Evolutionary conservation across 2,113 vertebrate species (phyloP).

Genomic region (Siphamia tubifer): DNA sequence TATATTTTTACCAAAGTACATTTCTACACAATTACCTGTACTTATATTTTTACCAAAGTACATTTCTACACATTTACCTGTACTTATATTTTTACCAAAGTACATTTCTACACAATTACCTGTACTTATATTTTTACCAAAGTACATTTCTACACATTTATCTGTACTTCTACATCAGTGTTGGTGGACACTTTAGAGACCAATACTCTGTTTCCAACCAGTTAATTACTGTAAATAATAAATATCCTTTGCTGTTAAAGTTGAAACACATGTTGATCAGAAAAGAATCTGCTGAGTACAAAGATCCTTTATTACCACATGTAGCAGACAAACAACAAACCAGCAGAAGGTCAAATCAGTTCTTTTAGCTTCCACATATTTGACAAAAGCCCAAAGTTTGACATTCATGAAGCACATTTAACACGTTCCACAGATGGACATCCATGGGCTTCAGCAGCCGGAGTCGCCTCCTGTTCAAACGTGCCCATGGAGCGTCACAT

Average conservation of each 20-base stretch:
- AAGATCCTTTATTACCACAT: conserved; percentile 67
- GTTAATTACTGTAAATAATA: background rate
- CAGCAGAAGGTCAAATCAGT: conserved; percentile 10
- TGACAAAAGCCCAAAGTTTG: conserved; percentile 38
- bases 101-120: no score
- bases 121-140: no score
- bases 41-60: no score
- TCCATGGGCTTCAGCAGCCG: background rate
- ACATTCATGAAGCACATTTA: conserved; percentile 11
- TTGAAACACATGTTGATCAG: background rate
- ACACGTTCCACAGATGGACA: background rate
- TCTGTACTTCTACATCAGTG: no score
- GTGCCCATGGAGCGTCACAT: background rate
- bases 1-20: no score
- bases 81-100: no score
- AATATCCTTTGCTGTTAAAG: background rate
- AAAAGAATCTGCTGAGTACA: conserved; percentile 46
- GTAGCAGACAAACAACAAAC: conserved; percentile 45
- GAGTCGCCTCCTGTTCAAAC: conserved; percentile 5
- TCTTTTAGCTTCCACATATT: conserved; percentile 12
- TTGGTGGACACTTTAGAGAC: no score
- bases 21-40: no score
- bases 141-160: no score
- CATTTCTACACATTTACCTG: no score
- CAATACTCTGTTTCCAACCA: background rate